phyloP scores from a whole-genome alignment of 2,113 vertebrate species.

The Callipepla squamata region DNA sequence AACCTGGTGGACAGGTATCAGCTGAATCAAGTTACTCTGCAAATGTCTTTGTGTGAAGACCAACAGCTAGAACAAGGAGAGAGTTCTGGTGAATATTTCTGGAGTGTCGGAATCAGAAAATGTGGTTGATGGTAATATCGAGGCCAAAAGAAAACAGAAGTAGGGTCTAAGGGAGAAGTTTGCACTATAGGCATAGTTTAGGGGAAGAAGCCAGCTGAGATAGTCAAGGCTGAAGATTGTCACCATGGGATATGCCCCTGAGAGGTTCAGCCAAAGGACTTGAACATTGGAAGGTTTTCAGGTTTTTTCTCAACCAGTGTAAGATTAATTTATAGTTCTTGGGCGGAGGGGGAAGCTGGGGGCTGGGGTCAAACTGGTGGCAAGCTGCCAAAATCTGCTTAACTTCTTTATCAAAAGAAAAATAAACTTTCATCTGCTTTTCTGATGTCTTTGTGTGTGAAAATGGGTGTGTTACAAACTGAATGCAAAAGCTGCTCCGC shows the following conservation, averaged over 20 bases:
- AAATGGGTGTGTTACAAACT: conserved; percentile 21
- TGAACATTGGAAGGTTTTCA: conserved; percentile 36
- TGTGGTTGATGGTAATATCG: not conserved
- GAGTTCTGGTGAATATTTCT: not conserved
- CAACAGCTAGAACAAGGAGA: not conserved
- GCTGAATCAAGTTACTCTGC: not conserved
- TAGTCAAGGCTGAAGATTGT: conserved; percentile 17
- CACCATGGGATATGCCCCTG: conserved; percentile 30
- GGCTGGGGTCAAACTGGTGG: conserved; percentile 42
- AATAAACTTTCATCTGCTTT: conserved; percentile 61
- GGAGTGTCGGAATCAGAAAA: not conserved
- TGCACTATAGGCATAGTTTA: not conserved
- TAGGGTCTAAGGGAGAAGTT: not conserved
- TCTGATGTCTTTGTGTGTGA: conserved; percentile 61
- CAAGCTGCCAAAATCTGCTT: conserved; percentile 52
- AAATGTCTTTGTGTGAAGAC: not conserved
- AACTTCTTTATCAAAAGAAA: conserved; percentile 64
- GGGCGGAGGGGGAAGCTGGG: not conserved
- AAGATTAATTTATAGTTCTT: conserved; percentile 64
- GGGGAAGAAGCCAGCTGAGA: conserved; percentile 10
- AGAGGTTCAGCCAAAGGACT: conserved; percentile 74
- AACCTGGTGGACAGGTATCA: not conserved
- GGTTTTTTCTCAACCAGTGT: not conserved
- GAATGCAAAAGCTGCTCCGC: not conserved
- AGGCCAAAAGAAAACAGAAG: not conserved